Evolutionary conservation across 1,140 invertebrate species (phyloP).

Genomic region (Potamilus streckersoni): DNA sequence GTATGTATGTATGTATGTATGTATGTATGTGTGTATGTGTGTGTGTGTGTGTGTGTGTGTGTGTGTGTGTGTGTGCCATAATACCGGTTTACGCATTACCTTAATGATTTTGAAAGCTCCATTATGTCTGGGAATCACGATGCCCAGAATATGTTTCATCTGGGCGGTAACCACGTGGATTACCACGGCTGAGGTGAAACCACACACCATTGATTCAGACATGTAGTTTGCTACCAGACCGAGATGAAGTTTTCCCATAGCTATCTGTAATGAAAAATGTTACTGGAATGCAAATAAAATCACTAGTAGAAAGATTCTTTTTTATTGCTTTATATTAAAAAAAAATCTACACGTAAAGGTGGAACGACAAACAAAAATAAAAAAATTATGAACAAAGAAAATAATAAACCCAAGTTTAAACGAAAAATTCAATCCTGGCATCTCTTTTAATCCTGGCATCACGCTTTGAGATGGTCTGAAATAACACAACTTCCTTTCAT

Average conservation of each 20-base stretch:
- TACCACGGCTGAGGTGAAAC: conserved; percentile 68
- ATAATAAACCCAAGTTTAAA: no score
- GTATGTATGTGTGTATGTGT: no score
- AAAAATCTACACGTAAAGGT: not conserved
- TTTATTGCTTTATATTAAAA: not conserved
- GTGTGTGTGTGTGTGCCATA: no score
- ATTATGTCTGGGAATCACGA: conserved; percentile 46
- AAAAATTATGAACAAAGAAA: no score
- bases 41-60: no score
- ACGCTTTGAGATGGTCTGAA: no score
- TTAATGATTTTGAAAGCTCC: conserved; percentile 61
- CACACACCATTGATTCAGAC: conserved; percentile 69
- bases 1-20: no score
- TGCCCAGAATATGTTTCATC: conserved; percentile 65
- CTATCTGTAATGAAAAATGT: conserved; percentile 49
- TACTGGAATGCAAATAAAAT: not conserved
- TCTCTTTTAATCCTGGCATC: no score
- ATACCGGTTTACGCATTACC: conserved; percentile 33
- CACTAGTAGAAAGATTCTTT: not conserved
- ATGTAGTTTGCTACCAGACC: conserved; percentile 67
- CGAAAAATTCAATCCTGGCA: no score
- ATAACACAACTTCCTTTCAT: no score
- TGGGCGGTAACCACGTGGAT: conserved; percentile 68
- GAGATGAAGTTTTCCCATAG: conserved; percentile 63
- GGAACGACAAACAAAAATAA: no score